Percentiles rank a stretch among this genome's conserved stretches.
Evolutionary conservation across 1,140 invertebrate species (phyloP).

Genomic region (Atopsyche davidsoni): DNA sequence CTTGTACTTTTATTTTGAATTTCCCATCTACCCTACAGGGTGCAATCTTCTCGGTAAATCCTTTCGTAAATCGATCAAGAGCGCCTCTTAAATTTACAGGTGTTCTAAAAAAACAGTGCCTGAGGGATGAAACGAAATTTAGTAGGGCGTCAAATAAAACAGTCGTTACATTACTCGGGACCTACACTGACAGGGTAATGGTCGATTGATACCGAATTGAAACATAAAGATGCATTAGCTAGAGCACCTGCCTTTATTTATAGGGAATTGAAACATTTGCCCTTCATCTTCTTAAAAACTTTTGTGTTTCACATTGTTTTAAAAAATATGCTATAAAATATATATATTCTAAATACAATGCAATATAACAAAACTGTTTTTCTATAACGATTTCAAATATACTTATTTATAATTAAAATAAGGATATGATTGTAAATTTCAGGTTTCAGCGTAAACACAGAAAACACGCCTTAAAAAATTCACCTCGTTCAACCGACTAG

Average conservation of each 20-base stretch:
- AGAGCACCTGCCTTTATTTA: neutral
- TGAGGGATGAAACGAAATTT: slow-evolving; percentile 16
- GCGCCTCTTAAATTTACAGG: slow-evolving; percentile 23
- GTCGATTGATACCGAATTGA: slow-evolving; percentile 30
- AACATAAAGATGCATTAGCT: slow-evolving; percentile 30
- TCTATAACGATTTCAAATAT: no score
- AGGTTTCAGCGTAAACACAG: no score
- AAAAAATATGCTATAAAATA: no score
- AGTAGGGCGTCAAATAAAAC: slow-evolving; percentile 24
- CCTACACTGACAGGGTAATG: slow-evolving; percentile 29
- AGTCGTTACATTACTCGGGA: slow-evolving; percentile 29
- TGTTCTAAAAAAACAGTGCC: slow-evolving; percentile 26
- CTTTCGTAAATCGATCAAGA: slow-evolving; percentile 24
- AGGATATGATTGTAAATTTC: no score
- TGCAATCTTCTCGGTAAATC: neutral
- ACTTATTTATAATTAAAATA: no score
- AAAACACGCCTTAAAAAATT: no score
- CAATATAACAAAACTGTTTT: no score
- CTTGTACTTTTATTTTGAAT: neutral
- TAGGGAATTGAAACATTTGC: no score
- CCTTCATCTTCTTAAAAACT: no score
- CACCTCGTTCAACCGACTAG: no score
- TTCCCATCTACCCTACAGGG: neutral
- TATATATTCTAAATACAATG: no score
- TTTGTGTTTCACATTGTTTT: no score